Percentiles rank a stretch among this genome's conserved stretches.
Evolutionary conservation across 2,888 invertebrate genomes (phyloP).

Genomic region (Andrena haemorrhoa): DNA sequence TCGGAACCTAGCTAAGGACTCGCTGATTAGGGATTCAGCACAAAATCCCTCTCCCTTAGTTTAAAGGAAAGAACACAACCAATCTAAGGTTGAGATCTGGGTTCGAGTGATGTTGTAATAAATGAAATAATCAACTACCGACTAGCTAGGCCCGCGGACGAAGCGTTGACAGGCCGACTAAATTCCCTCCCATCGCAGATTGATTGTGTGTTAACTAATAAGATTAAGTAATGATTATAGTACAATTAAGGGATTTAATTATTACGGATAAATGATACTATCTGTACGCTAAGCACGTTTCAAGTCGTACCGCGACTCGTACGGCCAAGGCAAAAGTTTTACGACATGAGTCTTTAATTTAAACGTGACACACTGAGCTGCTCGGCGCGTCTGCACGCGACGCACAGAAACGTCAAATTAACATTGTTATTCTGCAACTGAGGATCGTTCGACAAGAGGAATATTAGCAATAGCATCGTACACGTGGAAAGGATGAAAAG

Average conservation of each 20-base stretch:
- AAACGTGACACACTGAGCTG: constrained; percentile 80
- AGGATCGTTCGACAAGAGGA: constrained; percentile 77
- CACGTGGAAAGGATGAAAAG: constrained; percentile 49
- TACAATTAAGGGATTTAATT: constrained; percentile 82
- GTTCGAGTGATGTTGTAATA: constrained; percentile 72
- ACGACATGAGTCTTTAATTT: constrained; percentile 67
- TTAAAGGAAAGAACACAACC: too few relatives aligned
- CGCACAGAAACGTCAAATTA: constrained; percentile 84
- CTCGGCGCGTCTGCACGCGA: constrained; percentile 81
- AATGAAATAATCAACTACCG: constrained; percentile 76
- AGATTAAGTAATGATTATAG: constrained; percentile 80
- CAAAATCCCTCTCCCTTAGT: too few relatives aligned
- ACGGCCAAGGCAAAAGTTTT: constrained; percentile 76
- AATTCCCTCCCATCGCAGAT: constrained; percentile 83
- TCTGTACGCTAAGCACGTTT: constrained; percentile 81
- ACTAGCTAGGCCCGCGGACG: constrained; percentile 77
- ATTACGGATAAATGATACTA: constrained; percentile 79
- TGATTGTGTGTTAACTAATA: constrained; percentile 84
- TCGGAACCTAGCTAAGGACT: too few relatives aligned
- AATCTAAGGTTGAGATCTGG: too few relatives aligned
- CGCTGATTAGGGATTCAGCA: too few relatives aligned
- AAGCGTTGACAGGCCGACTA: constrained; percentile 78
- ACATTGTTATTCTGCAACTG: constrained; percentile 78
- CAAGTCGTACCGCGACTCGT: constrained; percentile 75
- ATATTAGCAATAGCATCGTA: constrained; percentile 79